These are phyloP conservation scores for Tetraneura akinire DNA, from an alignment of 1,140 invertebrate genomes.

Conservation along the genomic window DNA sequence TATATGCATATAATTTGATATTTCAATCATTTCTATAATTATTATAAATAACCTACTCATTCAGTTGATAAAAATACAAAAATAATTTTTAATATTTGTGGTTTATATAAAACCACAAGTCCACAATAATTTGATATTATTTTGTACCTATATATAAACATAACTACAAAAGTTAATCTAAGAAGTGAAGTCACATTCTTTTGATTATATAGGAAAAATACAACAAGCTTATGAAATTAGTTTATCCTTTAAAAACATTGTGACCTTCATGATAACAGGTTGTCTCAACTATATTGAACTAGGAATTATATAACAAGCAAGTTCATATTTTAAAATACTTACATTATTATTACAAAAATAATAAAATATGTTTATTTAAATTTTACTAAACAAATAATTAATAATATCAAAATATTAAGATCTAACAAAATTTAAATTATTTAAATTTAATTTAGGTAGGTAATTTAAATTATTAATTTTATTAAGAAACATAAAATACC, in stretches of 20 bases:
- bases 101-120: conserved; percentile 6
- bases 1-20: too few relatives aligned
- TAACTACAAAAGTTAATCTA: not conserved
- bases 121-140: not conserved
- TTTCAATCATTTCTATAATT: too few relatives aligned
- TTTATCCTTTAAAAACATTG: conserved; percentile 16
- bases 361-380: too few relatives aligned
- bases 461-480: too few relatives aligned
- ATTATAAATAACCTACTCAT: too few relatives aligned
- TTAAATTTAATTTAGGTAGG: too few relatives aligned
- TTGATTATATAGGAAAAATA: conserved; percentile 1
- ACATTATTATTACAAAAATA: too few relatives aligned
- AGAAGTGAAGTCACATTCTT: conserved; percentile 4
- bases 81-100: not conserved
- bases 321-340: conserved; percentile 7
- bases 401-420: too few relatives aligned
- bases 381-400: too few relatives aligned
- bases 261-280: conserved; percentile 30
- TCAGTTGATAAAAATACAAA: not conserved
- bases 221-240: not conserved
- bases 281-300: not conserved
- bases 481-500: too few relatives aligned
- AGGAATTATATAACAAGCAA: conserved; percentile 23
- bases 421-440: too few relatives aligned
- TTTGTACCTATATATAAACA: not conserved